Conservation (phyloP, 1,140 invertebrate genomes). For the Trichonephila inaurata region DNA sequence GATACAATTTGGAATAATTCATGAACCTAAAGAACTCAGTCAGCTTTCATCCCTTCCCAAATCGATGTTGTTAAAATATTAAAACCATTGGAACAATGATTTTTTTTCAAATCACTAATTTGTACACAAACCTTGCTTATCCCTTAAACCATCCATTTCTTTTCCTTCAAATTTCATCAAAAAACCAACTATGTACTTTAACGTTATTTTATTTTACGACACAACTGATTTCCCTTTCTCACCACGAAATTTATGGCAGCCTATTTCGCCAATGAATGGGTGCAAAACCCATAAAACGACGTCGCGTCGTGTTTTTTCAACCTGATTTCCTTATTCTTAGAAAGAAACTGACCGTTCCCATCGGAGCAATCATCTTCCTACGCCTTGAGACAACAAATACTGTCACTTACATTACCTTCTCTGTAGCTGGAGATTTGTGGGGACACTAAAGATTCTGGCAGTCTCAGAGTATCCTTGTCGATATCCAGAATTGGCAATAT, state of each 20-base stretch:
- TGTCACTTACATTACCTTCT: slow-evolving; percentile 57
- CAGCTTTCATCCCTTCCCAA: no score
- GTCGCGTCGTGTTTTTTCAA: neutral
- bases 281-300: neutral
- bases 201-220: neutral
- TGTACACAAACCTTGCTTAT: no score
- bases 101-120: no score
- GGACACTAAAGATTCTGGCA: slow-evolving; percentile 39
- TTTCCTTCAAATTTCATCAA: neutral
- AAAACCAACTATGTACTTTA: neutral
- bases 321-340: neutral
- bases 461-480: slow-evolving; percentile 31
- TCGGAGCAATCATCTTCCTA: neutral
- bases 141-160: neutral
- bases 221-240: neutral
- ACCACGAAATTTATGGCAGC: neutral
- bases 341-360: neutral
- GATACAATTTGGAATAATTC: no score
- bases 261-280: neutral
- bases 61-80: no score
- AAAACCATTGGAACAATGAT: no score
- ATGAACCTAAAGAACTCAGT: no score
- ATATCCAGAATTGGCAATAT: neutral
- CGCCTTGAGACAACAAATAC: neutral
- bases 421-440: slow-evolving; percentile 43